Percentiles rank a stretch among this genome's conserved stretches.
phyloP scores from a whole-genome alignment of 23 tunicate species.

The Phallusia fumigata region DNA sequence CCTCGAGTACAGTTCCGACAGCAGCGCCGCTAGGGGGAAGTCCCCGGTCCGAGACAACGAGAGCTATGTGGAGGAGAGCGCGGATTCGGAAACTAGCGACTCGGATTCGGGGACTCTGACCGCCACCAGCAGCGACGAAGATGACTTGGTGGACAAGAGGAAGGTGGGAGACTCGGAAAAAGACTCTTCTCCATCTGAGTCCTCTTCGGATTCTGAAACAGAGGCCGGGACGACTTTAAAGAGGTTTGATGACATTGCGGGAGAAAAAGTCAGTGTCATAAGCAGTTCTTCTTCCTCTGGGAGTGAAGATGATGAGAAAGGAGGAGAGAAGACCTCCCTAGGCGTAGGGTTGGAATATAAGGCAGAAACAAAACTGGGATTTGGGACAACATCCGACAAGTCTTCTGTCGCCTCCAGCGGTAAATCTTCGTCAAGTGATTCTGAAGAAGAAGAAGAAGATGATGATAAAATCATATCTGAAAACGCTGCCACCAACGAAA shows the following conservation, averaged over 20 bases:
- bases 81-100: slow-evolving; percentile 6
- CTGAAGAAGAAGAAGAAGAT: background rate
- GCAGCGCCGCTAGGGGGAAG: slow-evolving; percentile 28
- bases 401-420: background rate
- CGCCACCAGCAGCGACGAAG: background rate
- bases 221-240: background rate
- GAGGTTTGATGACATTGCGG: background rate
- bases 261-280: background rate
- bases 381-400: no score
- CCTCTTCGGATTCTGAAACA: background rate
- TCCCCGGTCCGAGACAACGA: background rate
- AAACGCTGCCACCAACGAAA: background rate
- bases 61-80: slow-evolving; percentile 61
- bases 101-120: background rate
- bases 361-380: no score
- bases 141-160: background rate
- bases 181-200: background rate
- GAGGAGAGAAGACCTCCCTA: background rate
- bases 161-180: background rate
- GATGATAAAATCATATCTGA: background rate
- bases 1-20: slow-evolving; percentile 79
- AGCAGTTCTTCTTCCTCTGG: background rate
- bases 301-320: background rate
- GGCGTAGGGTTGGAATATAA: no score
- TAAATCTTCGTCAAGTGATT: background rate